Conservation (phyloP, 2,888 invertebrate genomes). For the Dorcus hopei region DNA sequence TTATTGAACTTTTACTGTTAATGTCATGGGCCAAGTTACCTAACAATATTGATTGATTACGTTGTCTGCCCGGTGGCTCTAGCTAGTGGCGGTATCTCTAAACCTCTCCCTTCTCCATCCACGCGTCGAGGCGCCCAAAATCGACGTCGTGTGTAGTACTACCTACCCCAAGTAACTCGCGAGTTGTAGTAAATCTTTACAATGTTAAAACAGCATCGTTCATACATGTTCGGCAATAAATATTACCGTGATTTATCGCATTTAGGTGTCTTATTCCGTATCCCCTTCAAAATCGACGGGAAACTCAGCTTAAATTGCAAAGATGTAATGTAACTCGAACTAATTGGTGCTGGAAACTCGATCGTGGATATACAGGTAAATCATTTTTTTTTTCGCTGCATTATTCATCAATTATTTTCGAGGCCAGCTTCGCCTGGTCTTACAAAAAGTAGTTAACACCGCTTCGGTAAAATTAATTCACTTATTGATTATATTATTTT, state of each 20-base stretch:
- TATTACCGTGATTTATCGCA: neutral
- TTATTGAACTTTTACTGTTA: too few species aligned
- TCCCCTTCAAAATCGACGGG: neutral
- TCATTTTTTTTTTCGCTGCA: neutral
- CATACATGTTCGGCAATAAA: neutral
- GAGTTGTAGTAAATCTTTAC: slow-evolving; percentile 13
- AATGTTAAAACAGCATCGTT: slow-evolving; percentile 1
- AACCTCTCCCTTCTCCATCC: slow-evolving; percentile 13
- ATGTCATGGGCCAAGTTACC: neutral
- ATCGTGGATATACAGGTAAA: neutral
- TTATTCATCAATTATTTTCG: neutral
- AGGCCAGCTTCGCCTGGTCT: neutral
- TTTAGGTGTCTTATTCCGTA: neutral
- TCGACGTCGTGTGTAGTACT: slow-evolving; percentile 28
- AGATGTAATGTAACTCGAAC: slow-evolving; percentile 9
- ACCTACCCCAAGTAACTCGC: slow-evolving; percentile 8
- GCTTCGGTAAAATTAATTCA: neutral
- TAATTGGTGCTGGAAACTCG: neutral
- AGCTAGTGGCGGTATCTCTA: slow-evolving; percentile 16
- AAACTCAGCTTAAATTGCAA: slow-evolving; percentile 1
- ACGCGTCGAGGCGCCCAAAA: slow-evolving; percentile 30
- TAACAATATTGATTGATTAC: slow-evolving; percentile 24
- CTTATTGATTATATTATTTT: slow-evolving; percentile 13
- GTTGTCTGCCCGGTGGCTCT: slow-evolving; percentile 19
- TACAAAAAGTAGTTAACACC: neutral